Percentiles rank a stretch among this genome's conserved stretches.
These are phyloP conservation scores for Trichogramma dendrolimi DNA, from an alignment of 2,888 invertebrate species.

Conservation along the genomic window DNA sequence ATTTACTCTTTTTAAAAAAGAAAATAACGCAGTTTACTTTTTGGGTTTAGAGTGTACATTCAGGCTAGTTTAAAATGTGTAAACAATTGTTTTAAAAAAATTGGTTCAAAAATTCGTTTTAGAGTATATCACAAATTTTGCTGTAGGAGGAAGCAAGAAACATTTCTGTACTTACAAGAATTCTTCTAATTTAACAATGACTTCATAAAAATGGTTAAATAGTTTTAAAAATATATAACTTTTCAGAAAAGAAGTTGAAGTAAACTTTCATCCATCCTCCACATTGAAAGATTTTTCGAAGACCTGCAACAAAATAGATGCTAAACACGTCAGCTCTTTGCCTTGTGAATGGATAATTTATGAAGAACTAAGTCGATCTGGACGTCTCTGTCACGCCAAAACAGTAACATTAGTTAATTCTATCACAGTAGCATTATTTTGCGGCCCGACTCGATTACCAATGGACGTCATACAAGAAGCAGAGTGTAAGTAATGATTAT, in stretches of 20 bases:
- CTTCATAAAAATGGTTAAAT: background rate
- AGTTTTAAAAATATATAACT: background rate
- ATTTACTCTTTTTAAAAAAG: no score
- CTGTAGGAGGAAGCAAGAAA: no score
- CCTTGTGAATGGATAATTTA: slow-evolving; percentile 82
- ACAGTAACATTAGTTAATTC: slow-evolving; percentile 80
- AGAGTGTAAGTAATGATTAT: slow-evolving; percentile 41
- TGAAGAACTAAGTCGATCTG: slow-evolving; percentile 75
- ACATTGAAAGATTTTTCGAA: slow-evolving; percentile 55
- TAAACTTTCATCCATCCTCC: slow-evolving; percentile 62
- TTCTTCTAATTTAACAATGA: background rate
- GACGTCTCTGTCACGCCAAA: slow-evolving; percentile 67
- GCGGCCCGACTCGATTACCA: slow-evolving; percentile 67
- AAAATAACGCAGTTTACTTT: no score
- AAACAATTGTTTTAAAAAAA: no score
- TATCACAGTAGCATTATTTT: slow-evolving; percentile 73
- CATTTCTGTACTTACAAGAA: no score
- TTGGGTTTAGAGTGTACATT: no score
- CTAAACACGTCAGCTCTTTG: slow-evolving; percentile 52
- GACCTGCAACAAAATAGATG: slow-evolving; percentile 46
- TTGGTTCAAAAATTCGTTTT: no score
- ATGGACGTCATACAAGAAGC: slow-evolving; percentile 50
- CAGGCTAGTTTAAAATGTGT: no score
- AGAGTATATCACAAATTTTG: no score
- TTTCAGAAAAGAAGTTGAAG: slow-evolving; percentile 59